Percentiles rank a stretch among this genome's conserved stretches.
phyloP scores from a whole-genome alignment of 2,797 vertebrate genomes.

The Arnoldichthys spilopterus region DNA sequence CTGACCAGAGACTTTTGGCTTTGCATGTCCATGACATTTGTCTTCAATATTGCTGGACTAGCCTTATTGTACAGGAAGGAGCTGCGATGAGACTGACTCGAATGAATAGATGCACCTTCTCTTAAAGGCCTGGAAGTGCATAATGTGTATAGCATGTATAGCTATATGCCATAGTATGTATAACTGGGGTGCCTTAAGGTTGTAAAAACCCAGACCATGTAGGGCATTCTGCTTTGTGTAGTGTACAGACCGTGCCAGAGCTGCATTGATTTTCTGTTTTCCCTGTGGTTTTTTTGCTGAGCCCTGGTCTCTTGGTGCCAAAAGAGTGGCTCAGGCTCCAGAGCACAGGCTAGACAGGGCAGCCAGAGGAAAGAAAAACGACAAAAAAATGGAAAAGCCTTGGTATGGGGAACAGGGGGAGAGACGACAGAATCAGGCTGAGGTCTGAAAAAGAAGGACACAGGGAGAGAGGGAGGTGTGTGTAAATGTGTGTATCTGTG shows the following conservation, averaged over 20 bases:
- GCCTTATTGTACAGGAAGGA: not conserved
- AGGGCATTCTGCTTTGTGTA: not conserved
- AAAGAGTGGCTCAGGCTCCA: slow-evolving; percentile 44
- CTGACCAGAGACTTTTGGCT: not conserved
- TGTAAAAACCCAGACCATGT: not conserved
- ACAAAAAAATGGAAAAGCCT: slow-evolving; percentile 38
- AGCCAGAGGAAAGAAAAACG: not conserved
- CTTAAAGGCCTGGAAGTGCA: not conserved
- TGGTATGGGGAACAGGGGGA: slow-evolving; percentile 38
- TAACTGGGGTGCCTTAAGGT: not conserved
- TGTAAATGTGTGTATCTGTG: slow-evolving; percentile 26
- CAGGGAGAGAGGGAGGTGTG: slow-evolving; percentile 28
- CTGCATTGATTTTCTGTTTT: slow-evolving; percentile 8
- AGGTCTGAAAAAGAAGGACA: slow-evolving; percentile 68
- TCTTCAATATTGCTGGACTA: not conserved
- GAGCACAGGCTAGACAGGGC: slow-evolving; percentile 30
- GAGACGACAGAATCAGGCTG: slow-evolving; percentile 51
- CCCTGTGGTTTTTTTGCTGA: slow-evolving; percentile 64
- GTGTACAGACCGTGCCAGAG: not conserved
- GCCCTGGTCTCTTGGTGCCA: slow-evolving; percentile 58
- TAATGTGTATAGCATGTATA: not conserved
- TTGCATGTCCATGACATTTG: not conserved
- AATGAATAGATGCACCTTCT: not conserved
- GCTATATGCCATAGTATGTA: too few relatives aligned
- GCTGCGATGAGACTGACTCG: not conserved